Evolutionary conservation across 1,140 invertebrate species (phyloP), one percentile per base, ranked within the genome.

Genomic region (Cydia fagiglandana): DNA sequence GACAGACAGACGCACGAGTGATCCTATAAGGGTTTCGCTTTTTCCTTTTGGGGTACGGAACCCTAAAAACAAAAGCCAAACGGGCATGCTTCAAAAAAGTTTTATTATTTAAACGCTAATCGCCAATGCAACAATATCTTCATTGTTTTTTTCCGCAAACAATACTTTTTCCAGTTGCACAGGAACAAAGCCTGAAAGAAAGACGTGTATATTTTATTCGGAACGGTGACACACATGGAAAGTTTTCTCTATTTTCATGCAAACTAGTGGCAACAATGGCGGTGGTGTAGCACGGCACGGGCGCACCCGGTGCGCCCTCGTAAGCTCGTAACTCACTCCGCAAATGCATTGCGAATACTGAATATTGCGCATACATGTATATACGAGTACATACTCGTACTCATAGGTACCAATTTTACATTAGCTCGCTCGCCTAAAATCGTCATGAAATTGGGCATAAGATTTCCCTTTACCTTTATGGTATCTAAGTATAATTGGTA

Each of bases 171-270:
- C 83, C 76, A 88, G 77, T 87, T 86, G 80, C 82, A 79, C 80
- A 85, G 84, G 81, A 83, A 87, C 80, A 86, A 84, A 75, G 77
- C 64, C 82, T 78, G 83, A 83, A 85, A 88, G 81, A 89, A 87
- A 87, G 86, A 89, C 87, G 88, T 86, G 77, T 88, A 88, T 90
- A 89, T 88, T 90, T 90, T 89, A 90, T 90, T 87, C 84, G 80
- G 84, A 85, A 84, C 81, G 84, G 83, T 87, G 88, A 87, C 87
- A 89, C 83, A 88, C 85, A 89, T 84, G 84, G 83, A 86, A 84
- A 88, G 83, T 90, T 90, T 86, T 88, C 85, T 84, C 84, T 88
- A 87, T 90, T 90, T 90, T 91, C 86, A 88, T 89, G 83, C 86
- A 87, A 90, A 92, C 84, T 88, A 87, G 81, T 79, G 81, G 83